Evolutionary conservation across 2,888 invertebrate genomes (phyloP), one percentile per base, ranked within the genome.

Genomic region (Leptopilina drosophilae): DNA sequence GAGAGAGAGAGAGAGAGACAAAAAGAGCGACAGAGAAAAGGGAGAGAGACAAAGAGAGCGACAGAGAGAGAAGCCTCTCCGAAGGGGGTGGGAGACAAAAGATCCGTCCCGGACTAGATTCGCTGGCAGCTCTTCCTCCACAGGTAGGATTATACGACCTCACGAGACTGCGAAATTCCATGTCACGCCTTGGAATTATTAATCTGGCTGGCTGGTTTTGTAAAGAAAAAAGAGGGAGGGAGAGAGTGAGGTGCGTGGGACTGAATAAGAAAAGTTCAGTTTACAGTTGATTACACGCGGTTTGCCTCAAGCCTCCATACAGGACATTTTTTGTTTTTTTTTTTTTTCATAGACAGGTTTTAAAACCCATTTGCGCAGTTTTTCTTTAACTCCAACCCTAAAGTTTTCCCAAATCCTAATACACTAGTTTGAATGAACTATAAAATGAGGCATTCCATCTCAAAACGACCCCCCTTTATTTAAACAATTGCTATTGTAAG

Each of bases 171-270:
- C 76, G 76, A 76, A 76, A 76, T 76, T 76, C 40, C 76, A 11
- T 76, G 76, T 76, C 76, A 76, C 76, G 76, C 64, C 42, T 62
- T 42, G 76, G 76, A 76, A 76, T 76, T 76, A 76, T 76, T 76
- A 76, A 76, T 76, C 62, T 46, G 76, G 76, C 33, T 73, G 56
- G 26, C n/a, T 76, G 15, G 49, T 76, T 69, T 53, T 26, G 49
- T 42, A 42, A 8, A 7, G 14, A 53, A 69, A 69, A 69, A 53
- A 62, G 15, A 46, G 49, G 49, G 42, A 20, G 49, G n/a, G 49
- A 42, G 20, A 20, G 49, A 53, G 26, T 12, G 26, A 26, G 49
- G 33, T 33, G 33, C 33, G 33, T 33, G 33, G 53, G 46, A 15
- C 20, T 15, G 67, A 49, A 49, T 46, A 42, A 53, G 69, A 53